Evolutionary conservation across 2,888 invertebrate genomes (phyloP), one percentile per base, ranked within the genome.

Genomic region (Drosophila setosimentum): DNA sequence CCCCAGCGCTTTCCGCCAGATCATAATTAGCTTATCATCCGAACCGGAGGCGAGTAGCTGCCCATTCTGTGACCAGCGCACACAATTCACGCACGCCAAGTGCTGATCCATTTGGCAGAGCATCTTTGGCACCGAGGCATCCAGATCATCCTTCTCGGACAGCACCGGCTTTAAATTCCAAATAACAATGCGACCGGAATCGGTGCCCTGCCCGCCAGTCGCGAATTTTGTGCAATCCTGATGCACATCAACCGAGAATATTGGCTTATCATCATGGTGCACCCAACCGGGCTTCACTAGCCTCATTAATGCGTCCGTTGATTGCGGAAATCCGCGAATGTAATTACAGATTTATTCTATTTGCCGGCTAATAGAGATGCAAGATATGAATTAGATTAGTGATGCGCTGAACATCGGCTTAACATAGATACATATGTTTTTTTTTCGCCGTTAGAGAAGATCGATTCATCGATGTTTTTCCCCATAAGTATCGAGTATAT

Each of bases 21-120:
- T 97, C 97, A 99, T 99, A 10, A 99, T 96, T 18, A 98, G 94
- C 91, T 98, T 97, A 92, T 99, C 99, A 93, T 99, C 99, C 18
- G 98, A 98, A 0, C 98, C 98, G 0, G 99, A 99, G 1, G 99
- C 99, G 66, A 99, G 94, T 86, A 96, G 96, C 77, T 95, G 95
- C 0, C 99, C 99, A 73, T 95, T 96, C 72, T 96, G 96, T 83
- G 98, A 99, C 99, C 99, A 99, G 78, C 99, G 94, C 0, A 99
- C 99, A 92, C 98, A 98, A 94, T 99, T 99, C 6, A 99, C 99
- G 94, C 99, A 99, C 0, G 98, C 98, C 97, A 98, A 94, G 93
- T 99, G 99, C 93, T 98, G 98, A 93, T 99, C 99, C 96, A 99
- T 96, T 94, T 98, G 98, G 92, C 99, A 99, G 1, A 99, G 94